Conservation (phyloP, 2,888 invertebrate species). For the Quadroppia sp. region DNA sequence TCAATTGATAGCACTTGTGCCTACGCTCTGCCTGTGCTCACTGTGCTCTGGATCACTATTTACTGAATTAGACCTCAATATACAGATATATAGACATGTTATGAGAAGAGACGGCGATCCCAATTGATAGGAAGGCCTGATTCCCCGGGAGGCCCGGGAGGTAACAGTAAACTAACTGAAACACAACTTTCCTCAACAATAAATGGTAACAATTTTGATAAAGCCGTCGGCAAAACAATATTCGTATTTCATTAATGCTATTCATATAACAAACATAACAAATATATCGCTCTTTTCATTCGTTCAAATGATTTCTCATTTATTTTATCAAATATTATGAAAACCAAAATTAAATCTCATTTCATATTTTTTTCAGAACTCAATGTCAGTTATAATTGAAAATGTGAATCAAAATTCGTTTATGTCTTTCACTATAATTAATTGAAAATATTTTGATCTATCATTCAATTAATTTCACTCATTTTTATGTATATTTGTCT, state of each 20-base stretch:
- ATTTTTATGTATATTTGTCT: not conserved
- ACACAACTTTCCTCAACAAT: slow-evolving; percentile 43
- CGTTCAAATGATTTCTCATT: not conserved
- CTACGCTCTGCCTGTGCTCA: not conserved
- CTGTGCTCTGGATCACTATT: not conserved
- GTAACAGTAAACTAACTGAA: slow-evolving; percentile 41
- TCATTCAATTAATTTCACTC: not conserved
- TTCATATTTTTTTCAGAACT: too few relatives aligned
- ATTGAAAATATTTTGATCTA: not conserved
- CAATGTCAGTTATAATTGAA: slow-evolving; percentile 8
- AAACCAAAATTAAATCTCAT: slow-evolving; percentile 20
- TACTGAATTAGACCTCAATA: not conserved
- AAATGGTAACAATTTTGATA: slow-evolving; percentile 29
- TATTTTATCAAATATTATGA: not conserved
- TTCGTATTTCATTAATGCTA: not conserved
- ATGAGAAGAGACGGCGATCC: not conserved
- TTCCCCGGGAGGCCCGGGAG: slow-evolving; percentile 38
- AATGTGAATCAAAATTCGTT: not conserved
- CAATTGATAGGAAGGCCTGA: slow-evolving; percentile 22
- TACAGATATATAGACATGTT: not conserved
- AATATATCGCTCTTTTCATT: not conserved
- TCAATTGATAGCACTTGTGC: not conserved
- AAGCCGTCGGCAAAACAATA: not conserved
- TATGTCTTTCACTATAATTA: not conserved
- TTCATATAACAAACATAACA: not conserved